Percentiles rank a stretch among this genome's conserved stretches.
Conservation (phyloP, 2,797 vertebrate species). For the Halcyon smyrnensis region DNA sequence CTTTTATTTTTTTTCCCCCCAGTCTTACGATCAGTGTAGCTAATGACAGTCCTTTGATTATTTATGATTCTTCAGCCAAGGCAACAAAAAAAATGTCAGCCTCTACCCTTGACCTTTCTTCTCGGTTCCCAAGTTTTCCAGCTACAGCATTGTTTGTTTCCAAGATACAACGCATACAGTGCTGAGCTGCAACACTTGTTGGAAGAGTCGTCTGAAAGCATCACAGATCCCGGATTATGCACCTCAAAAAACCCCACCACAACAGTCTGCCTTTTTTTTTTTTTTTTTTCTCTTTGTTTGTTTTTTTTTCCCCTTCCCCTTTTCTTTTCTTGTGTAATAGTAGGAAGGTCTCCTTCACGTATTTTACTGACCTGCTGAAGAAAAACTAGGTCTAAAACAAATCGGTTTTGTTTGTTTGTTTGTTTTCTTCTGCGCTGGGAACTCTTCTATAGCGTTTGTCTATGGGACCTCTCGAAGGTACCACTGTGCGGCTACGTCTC, state of each 20-base stretch:
- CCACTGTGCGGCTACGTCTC: accelerated
- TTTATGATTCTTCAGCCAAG: background rate
- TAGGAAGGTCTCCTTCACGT: background rate
- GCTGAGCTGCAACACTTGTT: background rate
- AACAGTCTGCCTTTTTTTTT: background rate
- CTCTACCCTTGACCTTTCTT: constrained; percentile 1
- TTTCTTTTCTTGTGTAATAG: background rate
- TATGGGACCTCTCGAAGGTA: background rate
- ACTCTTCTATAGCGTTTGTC: background rate
- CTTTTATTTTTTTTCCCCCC: background rate
- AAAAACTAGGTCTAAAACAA: background rate
- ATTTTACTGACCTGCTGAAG: background rate
- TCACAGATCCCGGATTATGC: accelerated
- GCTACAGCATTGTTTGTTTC: background rate
- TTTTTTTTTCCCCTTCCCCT: background rate
- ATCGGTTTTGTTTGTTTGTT: background rate
- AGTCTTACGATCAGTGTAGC: background rate
- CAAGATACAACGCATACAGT: background rate
- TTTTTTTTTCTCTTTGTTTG: no score
- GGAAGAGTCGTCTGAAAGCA: background rate
- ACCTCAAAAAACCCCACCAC: background rate
- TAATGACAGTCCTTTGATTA: background rate
- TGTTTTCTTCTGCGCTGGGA: background rate
- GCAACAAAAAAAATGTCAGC: background rate
- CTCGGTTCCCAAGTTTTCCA: background rate